Evolutionary conservation across 2,113 vertebrate species (phyloP).

Genomic region (Ailuropoda melanoleuca): DNA sequence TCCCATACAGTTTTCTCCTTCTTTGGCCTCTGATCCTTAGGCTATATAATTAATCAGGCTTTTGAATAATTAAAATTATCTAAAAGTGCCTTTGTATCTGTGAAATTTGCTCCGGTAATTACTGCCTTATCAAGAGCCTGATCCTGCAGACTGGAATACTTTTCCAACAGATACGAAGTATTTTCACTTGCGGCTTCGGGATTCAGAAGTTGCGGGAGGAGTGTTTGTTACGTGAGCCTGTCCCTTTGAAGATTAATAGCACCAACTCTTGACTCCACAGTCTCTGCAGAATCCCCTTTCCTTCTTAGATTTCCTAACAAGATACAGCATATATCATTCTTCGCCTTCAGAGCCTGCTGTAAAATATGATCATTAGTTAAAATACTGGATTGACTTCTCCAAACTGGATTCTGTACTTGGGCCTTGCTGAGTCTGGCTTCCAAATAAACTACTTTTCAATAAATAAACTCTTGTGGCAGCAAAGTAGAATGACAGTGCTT

Average conservation of each 20-base stretch:
- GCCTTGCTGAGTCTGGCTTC: background rate
- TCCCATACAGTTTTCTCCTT: conserved; percentile 52
- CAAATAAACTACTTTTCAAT: background rate
- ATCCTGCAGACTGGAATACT: background rate
- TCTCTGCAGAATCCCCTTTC: background rate
- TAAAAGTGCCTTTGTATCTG: conserved; percentile 69
- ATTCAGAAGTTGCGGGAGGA: background rate
- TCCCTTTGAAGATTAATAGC: conserved; percentile 9
- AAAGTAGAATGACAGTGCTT: background rate
- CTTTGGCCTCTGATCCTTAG: conserved; percentile 67
- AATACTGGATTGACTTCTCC: background rate
- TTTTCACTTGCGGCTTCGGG: background rate
- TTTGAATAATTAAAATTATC: conserved; percentile 76
- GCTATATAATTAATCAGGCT: conserved; percentile 70
- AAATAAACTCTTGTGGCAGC: background rate
- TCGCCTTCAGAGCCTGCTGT: background rate
- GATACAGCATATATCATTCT: background rate
- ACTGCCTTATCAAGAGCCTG: conserved; percentile 66
- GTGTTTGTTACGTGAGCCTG: background rate
- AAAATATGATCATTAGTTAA: conserved; percentile 43
- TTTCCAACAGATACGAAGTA: background rate
- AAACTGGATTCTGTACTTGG: background rate
- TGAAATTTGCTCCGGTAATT: conserved; percentile 65
- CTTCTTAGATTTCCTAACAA: background rate
- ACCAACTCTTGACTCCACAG: background rate